Percentiles rank a stretch among this genome's conserved stretches.
Conservation (phyloP, 2,888 invertebrate species). For the Neria commutata region DNA sequence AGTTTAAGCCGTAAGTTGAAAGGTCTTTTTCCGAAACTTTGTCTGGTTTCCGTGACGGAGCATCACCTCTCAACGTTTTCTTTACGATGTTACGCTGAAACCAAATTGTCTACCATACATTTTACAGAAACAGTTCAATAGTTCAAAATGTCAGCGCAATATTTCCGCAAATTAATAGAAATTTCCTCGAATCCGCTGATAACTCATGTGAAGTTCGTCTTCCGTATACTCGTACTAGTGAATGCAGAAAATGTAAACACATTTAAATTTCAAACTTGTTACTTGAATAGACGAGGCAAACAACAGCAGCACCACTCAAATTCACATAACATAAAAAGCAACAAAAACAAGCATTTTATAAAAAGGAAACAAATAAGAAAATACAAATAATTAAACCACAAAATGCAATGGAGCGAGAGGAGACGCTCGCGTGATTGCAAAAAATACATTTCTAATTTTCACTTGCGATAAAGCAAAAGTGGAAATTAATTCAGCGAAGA, state of each 20-base stretch:
- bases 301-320: background rate
- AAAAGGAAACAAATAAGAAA: background rate
- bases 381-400: background rate
- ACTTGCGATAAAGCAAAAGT: background rate
- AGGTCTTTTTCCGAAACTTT: too few relatives aligned
- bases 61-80: too few relatives aligned
- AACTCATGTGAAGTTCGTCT: background rate
- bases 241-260: background rate
- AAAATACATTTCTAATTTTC: background rate
- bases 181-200: slow-evolving; percentile 1
- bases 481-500: background rate
- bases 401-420: background rate
- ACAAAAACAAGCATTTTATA: background rate
- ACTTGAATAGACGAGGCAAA: too few relatives aligned
- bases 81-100: too few relatives aligned
- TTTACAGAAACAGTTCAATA: background rate
- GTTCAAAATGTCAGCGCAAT: slow-evolving; percentile 2
- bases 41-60: too few relatives aligned
- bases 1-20: too few relatives aligned
- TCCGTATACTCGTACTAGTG: background rate
- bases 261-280: background rate
- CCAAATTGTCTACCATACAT: too few relatives aligned
- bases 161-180: slow-evolving; percentile 5
- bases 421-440: background rate
- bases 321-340: background rate